Base-by-base conservation (phyloP, 2,797 vertebrate species). In the Loriculus beryllinus region DNA sequence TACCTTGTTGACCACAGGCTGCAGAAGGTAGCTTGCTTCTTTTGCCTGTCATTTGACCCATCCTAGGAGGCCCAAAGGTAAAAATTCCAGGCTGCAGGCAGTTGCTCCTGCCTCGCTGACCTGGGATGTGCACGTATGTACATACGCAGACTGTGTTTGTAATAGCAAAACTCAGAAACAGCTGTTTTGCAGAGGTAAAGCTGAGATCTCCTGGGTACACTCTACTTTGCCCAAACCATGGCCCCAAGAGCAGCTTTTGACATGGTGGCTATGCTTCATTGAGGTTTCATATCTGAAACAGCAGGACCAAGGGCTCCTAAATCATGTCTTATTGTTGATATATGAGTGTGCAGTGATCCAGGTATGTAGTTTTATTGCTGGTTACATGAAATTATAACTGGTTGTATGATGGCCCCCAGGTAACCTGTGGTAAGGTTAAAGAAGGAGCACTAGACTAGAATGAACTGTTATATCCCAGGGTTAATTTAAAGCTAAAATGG, bases 401-500 rank as follows among this genome's bases (percentile, higher is more conserved):
- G 48, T 63, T 93, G 70, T 82, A 16, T 49, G 74, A 62, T 64
- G 51, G 80, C 64, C 56, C 22, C 13, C 0, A 0, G 40, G 91
- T 92, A 94, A 94, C 74, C 60, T 90, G 52, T 49, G 25, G 37
- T 77, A 64, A 86, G 76, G 82, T 93, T 48, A 93, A 90, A 80
- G 71, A n/a, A 70, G 67, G 63, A 54, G 42, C 86, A 76, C 25
- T 69, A 72, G 67, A 51, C 74, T 72, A 45, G 70, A 91, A 86
- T 56, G 37, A 86, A 68, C 64, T 72, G 9, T 62, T 92, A 26
- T 11, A 77, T 57, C 51, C 49, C 9, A 35, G 29, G n/a, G 21
- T 54, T 91, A 76, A 92, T 93, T 88, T 93, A 95, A 86, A 31
- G 48, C 70, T 93, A 51, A 88, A 92, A 74, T 43, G 47, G 39